Percentiles rank a stretch among this genome's conserved stretches.
phyloP scores from a whole-genome alignment of 1,140 invertebrate genomes.

The Drosophila baimaii region DNA sequence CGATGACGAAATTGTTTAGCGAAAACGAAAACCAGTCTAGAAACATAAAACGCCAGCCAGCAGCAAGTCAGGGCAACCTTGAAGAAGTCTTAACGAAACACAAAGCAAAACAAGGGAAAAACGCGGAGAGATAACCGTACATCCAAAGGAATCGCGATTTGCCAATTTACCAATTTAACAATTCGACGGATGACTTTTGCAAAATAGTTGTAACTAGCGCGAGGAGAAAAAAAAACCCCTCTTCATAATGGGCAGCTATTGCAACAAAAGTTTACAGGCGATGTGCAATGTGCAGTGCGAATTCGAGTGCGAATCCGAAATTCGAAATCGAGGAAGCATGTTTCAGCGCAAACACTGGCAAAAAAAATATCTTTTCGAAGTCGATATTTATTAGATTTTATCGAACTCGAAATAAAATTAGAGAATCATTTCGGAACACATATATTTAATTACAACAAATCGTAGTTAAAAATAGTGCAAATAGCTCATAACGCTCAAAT shows the following conservation, averaged over 20 bases:
- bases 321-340: conserved; percentile 28
- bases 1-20: conserved; percentile 78
- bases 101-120: conserved; percentile 41
- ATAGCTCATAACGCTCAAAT: not conserved
- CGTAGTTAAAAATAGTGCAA: not conserved
- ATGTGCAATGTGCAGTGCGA: conserved; percentile 68
- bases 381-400: not conserved
- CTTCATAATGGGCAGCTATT: conserved; percentile 33
- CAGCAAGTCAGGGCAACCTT: conserved; percentile 62
- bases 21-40: conserved; percentile 78
- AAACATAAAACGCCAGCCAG: conserved; percentile 60
- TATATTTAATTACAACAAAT: too few species aligned
- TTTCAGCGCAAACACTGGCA: not conserved
- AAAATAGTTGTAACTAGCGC: conserved; percentile 30
- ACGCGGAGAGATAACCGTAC: conserved; percentile 20
- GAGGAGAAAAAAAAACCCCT: conserved; percentile 15
- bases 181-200: conserved; percentile 50
- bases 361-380: not conserved
- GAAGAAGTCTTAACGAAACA: conserved; percentile 71
- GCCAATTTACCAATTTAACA: conserved; percentile 45
- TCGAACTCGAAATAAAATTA: too few species aligned
- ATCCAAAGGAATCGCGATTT: conserved; percentile 67
- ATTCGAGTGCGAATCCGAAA: conserved; percentile 41
- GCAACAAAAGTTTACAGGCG: conserved; percentile 24
- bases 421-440: too few species aligned